phyloP scores from a whole-genome alignment of 2,888 invertebrate genomes.

The Scaptomyza caliginosa region DNA sequence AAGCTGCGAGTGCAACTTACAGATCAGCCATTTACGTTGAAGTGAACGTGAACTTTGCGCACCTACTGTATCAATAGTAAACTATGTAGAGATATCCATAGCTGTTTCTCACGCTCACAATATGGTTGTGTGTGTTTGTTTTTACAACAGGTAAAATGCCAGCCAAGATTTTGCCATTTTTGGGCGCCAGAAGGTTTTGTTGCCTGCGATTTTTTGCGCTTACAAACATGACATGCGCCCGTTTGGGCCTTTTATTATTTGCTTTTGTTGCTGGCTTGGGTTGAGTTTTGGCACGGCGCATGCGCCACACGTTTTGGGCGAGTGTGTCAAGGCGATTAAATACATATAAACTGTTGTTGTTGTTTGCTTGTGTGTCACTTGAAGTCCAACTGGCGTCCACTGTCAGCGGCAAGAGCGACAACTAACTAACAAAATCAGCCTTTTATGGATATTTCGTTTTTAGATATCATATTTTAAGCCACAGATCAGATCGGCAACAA shows the following conservation, averaged over 20 bases:
- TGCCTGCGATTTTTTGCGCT: constrained; percentile 35
- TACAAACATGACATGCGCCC: constrained; percentile 57
- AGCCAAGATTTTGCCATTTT: constrained; percentile 74
- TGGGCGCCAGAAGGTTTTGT: constrained; percentile 72
- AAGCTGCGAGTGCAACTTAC: constrained; percentile 22
- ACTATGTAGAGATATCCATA: constrained; percentile 36
- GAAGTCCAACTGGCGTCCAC: constrained; percentile 42
- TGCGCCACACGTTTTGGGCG: constrained; percentile 78
- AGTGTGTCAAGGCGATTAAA: constrained; percentile 67
- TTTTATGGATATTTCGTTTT: constrained; percentile 62
- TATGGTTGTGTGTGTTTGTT: constrained; percentile 37
- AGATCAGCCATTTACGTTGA: constrained; percentile 41
- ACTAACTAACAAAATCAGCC: constrained; percentile 42
- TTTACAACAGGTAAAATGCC: constrained; percentile 60
- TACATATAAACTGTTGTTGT: background rate
- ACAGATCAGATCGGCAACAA: constrained; percentile 1
- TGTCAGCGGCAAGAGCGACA: constrained; percentile 14
- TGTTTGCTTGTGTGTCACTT: constrained; percentile 2
- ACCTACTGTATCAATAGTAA: constrained; percentile 37
- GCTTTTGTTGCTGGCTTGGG: constrained; percentile 33
- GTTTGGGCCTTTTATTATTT: constrained; percentile 42
- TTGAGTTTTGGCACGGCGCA: constrained; percentile 61
- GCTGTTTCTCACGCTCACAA: constrained; percentile 77
- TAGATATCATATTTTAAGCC: constrained; percentile 54
- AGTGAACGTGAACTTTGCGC: constrained; percentile 62